phyloP scores from a whole-genome alignment of 2,888 invertebrate genomes.

The Pherbina coryleti region DNA sequence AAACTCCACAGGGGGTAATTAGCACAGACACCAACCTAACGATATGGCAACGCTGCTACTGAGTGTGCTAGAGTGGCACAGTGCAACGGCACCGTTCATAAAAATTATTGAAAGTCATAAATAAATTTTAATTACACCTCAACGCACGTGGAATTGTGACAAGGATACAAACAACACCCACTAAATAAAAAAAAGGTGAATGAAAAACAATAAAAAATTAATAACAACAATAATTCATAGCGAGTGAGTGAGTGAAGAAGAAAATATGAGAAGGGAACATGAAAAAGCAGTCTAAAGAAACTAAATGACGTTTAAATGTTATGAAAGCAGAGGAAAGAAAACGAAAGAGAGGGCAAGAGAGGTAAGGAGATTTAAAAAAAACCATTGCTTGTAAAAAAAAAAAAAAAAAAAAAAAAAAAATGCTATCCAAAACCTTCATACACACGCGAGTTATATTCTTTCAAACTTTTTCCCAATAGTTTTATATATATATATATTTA shows the following conservation, averaged over 20 bases:
- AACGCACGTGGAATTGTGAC: constrained; percentile 13
- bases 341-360: no score
- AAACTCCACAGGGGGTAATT: background rate
- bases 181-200: background rate
- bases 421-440: no score
- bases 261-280: background rate
- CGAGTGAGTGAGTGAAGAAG: background rate
- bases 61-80: background rate
- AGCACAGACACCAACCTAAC: background rate
- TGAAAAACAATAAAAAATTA: background rate
- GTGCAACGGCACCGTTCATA: background rate
- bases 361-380: no score
- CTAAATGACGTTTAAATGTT: background rate
- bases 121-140: constrained; percentile 25
- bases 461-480: no score
- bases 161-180: constrained; percentile 1
- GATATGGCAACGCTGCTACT: constrained; percentile 15
- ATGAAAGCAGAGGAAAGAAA: background rate
- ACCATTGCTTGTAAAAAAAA: no score
- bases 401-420: no score
- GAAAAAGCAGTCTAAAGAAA: background rate
- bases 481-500: no score
- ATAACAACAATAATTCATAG: background rate
- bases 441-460: no score
- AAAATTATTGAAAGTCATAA: constrained; percentile 31